Base-by-base conservation (phyloP, 1,140 invertebrate genomes). In the Pseudomyrmex sp. region DNA sequence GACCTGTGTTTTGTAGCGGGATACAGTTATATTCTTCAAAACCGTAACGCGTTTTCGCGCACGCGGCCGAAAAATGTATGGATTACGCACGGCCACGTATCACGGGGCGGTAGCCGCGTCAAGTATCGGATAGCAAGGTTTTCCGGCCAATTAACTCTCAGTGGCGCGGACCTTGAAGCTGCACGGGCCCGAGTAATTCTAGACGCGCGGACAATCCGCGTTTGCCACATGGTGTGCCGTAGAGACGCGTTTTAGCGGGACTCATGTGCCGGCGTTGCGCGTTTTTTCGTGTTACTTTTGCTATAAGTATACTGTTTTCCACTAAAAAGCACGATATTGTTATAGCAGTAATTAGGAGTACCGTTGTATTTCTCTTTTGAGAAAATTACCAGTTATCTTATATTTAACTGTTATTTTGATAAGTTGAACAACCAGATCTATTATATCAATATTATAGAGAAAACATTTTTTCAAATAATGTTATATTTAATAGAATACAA, bases 81-180 rank as follows among this genome's bases (percentile, higher is more conserved):
- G 90, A 92, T 92, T 92, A 91, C 84, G 85, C 85, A 80, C 86
- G 87, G 86, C 83, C 88, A 92, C 91, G 91, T 92, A 91, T 92
- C 90, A 87, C 87, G 87, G 84, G 87, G 87, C 91, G 87, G 93
- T 92, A 92, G 92, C 91, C 83, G 87, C 89, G 90, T 92, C 86
- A 88, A 89, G 91, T 93, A 93, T 93, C 93, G 90, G 91, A 92
- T 93, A 92, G 91, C 93, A 83, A 90, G 90, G 92, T 94, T 94
- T 94, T 94, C 93, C 92, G 93, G 91, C 90, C 93, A 93, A 94
- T 94, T 94, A 93, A 93, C 92, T 91, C 88, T 79, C 61, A 13
- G 87, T 89, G 82, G 72, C 85, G 85, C 85, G 88, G 87, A 52
- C 85, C 72, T 63, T 15, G 69, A 5, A 20, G 8, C 48, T 13